These are phyloP conservation scores for Orthosia incerta DNA, from an alignment of 2,888 invertebrate genomes.

Conservation along the genomic window DNA sequence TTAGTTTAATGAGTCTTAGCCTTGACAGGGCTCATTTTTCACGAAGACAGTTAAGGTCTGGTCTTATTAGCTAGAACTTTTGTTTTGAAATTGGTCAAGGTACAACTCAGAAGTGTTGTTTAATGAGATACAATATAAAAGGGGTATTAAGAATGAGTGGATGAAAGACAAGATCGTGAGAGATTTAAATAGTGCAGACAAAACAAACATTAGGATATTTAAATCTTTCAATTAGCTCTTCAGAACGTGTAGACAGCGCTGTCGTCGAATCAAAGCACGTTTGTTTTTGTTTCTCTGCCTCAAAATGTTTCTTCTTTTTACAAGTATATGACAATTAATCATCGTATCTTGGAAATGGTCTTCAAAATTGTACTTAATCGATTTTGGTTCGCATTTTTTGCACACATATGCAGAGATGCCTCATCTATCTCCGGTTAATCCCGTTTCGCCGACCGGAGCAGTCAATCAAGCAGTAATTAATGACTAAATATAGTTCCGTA, in stretches of 20 bases:
- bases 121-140: conserved; percentile 29
- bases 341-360: conserved; percentile 10
- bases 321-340: conserved; percentile 30
- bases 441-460: conserved; percentile 22
- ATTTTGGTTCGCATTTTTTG: conserved; percentile 20
- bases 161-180: conserved; percentile 30
- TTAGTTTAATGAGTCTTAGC: conserved; percentile 58
- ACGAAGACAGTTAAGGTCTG: conserved; percentile 48
- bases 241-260: conserved; percentile 64
- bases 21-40: conserved; percentile 64
- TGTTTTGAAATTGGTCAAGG: conserved; percentile 39
- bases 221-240: conserved; percentile 65
- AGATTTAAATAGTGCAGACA: conserved; percentile 40
- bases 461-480: conserved; percentile 57
- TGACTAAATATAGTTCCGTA: conserved; percentile 36
- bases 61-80: conserved; percentile 35
- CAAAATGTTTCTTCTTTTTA: conserved; percentile 29
- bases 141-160: conserved; percentile 5
- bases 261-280: conserved; percentile 63
- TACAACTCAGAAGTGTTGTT: conserved; percentile 8
- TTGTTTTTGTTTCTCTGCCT: conserved; percentile 50
- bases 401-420: conserved; percentile 18
- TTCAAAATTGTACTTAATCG: conserved; percentile 12
- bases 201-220: conserved; percentile 50
- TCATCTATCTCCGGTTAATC: conserved; percentile 4